Evolutionary conservation across 2,113 vertebrate genomes (phyloP).

Genomic region (Aramus guarauna): DNA sequence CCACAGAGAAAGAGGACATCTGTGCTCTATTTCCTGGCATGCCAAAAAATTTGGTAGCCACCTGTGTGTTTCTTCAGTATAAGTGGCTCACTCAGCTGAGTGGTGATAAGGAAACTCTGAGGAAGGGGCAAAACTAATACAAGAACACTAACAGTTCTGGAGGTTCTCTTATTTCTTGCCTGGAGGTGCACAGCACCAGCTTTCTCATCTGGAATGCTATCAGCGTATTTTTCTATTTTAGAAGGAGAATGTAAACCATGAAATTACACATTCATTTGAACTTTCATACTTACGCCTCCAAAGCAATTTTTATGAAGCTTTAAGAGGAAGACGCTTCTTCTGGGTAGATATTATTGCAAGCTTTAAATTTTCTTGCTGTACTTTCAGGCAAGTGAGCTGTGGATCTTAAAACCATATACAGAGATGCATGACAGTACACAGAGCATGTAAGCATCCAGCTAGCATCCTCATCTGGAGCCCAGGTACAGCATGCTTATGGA

Average conservation of each 20-base stretch:
- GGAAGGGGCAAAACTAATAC: background rate
- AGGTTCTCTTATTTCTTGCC: background rate
- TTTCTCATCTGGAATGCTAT: background rate
- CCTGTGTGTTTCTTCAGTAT: background rate
- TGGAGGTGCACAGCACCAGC: background rate
- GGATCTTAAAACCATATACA: background rate
- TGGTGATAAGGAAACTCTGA: background rate
- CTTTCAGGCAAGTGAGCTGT: background rate
- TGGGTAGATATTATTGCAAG: background rate
- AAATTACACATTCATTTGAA: background rate
- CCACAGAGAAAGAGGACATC: background rate
- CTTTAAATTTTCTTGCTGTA: background rate
- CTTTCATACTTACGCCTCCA: background rate
- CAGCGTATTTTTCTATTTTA: background rate
- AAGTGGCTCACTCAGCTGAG: background rate
- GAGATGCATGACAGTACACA: background rate
- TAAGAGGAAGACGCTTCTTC: background rate
- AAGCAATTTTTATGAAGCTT: background rate
- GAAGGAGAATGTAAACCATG: background rate
- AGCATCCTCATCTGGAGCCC: background rate
- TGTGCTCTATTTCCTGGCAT: background rate
- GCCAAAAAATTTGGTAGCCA: background rate
- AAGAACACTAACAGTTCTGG: background rate
- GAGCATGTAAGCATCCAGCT: background rate
- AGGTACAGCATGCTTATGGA: background rate